phyloP scores from a whole-genome alignment of 2,113 vertebrate species.

The Rhabdomys dilectus region DNA sequence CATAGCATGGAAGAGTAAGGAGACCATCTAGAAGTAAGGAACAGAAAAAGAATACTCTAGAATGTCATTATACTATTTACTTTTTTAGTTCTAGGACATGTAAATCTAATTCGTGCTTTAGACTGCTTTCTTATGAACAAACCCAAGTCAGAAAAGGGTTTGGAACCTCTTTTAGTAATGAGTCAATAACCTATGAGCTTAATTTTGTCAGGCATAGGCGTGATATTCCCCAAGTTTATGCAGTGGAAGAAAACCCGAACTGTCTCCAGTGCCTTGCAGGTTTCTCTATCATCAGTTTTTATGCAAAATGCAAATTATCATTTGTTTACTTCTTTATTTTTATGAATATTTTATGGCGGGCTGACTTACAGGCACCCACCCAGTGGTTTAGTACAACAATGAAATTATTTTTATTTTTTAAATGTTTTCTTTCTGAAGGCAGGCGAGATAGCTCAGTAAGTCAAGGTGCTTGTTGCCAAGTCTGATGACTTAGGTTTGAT shows the following conservation, averaged over 20 bases:
- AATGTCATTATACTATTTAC: conserved; percentile 11
- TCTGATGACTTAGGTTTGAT: background rate
- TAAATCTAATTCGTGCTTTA: conserved; percentile 10
- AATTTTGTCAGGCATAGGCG: background rate
- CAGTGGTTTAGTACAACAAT: background rate
- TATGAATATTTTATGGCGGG: background rate
- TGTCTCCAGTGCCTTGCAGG: background rate
- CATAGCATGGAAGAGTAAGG: background rate
- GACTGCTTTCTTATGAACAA: conserved; percentile 17
- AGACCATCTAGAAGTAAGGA: background rate
- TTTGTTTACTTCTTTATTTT: conserved; percentile 15
- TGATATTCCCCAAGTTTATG: background rate
- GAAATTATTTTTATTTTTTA: conserved; percentile 38
- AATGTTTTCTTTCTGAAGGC: conserved; percentile 19
- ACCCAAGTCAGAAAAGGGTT: background rate
- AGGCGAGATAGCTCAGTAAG: background rate
- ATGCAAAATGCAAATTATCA: background rate
- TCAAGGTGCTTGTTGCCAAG: background rate
- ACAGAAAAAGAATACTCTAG: background rate
- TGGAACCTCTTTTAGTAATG: background rate
- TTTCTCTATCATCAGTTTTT: background rate
- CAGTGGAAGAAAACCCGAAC: background rate
- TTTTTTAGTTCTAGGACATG: conserved; percentile 9
- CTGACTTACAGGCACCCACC: background rate
- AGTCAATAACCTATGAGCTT: background rate